Evolutionary conservation across 2,888 invertebrate species (phyloP).

Genomic region (Eucera pruinosa): DNA sequence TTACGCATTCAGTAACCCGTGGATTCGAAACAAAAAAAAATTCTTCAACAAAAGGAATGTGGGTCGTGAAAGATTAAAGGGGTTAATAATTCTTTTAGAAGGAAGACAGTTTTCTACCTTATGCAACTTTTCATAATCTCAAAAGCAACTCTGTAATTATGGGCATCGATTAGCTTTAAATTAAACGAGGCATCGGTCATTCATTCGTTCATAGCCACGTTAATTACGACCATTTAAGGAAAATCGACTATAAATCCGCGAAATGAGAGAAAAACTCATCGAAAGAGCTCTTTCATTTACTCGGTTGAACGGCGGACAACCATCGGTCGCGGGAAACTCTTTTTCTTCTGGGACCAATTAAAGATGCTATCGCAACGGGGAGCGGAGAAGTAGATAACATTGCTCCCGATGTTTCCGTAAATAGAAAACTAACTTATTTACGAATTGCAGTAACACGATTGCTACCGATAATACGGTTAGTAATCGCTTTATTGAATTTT

Average conservation of each 20-base stretch:
- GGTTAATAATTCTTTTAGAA: too few species aligned
- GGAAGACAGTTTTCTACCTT: too few species aligned
- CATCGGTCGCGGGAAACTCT: background rate
- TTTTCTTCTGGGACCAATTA: constrained; percentile 23
- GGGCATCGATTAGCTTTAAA: background rate
- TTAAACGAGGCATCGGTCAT: background rate
- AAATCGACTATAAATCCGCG: background rate
- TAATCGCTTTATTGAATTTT: constrained; percentile 66
- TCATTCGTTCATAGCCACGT: too few species aligned
- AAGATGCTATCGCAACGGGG: constrained; percentile 3
- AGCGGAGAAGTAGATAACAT: background rate
- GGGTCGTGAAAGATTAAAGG: too few species aligned
- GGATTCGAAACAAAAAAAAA: too few species aligned
- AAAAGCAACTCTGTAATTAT: too few species aligned
- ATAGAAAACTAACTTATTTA: constrained; percentile 50
- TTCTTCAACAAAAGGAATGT: too few species aligned
- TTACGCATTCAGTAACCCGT: too few species aligned
- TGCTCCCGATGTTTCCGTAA: constrained; percentile 35
- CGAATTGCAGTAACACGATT: constrained; percentile 57
- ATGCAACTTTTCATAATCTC: background rate
- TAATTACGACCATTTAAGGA: background rate
- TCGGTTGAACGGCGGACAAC: background rate
- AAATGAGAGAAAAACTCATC: background rate
- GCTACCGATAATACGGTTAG: constrained; percentile 35
- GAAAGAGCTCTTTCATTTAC: background rate